Evolutionary conservation across 2,113 vertebrate species (phyloP).

Genomic region (Alosa alosa): DNA sequence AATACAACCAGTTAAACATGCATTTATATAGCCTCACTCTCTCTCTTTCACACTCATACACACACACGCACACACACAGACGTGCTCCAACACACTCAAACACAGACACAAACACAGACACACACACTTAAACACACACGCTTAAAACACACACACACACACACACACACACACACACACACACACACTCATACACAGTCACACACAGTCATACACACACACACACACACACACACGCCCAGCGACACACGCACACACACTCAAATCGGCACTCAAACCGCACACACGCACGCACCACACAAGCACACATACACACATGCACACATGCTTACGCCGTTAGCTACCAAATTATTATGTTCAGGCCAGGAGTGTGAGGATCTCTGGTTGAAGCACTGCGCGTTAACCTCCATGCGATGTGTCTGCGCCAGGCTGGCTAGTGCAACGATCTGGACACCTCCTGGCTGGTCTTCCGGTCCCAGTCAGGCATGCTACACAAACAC

Average conservation of each 20-base stretch:
- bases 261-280: no score
- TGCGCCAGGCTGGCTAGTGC: no score
- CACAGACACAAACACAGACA: neutral
- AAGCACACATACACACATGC: neutral
- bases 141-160: neutral
- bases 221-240: neutral
- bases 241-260: neutral
- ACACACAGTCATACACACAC: neutral
- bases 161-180: neutral
- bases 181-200: neutral
- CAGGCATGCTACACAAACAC: neutral
- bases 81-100: neutral
- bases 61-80: neutral
- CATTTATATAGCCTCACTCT: neutral
- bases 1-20: neutral
- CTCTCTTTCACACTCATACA: neutral
- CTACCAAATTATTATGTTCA: no score
- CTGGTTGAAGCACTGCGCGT: no score
- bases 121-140: neutral
- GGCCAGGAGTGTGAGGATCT: no score
- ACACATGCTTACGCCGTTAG: constrained; percentile 47
- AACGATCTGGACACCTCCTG: no score
- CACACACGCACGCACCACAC: neutral
- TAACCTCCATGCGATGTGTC: no score
- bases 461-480: no score